Base-by-base conservation (phyloP, 2,113 vertebrate species). In the Eidolon helvum region DNA sequence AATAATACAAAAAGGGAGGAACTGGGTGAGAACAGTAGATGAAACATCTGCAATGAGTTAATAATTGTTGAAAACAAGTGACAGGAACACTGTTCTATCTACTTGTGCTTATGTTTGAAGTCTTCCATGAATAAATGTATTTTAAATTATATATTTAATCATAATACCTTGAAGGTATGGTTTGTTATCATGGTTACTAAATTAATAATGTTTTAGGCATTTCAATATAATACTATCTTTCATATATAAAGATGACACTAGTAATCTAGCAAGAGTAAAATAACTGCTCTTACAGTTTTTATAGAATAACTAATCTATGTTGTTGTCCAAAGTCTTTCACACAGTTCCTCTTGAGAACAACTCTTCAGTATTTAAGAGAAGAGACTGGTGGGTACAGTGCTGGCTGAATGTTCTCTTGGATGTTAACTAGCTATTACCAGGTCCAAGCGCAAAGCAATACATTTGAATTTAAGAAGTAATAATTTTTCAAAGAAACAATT, bases 121-220 rank as follows among this genome's bases (percentile, higher is more conserved):
- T 94, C 87, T 79, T 88, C 69, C n/a, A 83, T 59, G 28, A 77
- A 77, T 15, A 61, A 61, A 74, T 53, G n/a, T 21, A 80, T 92
- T 94, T 89, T 66, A 59, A 96, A 55, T 86, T 63, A 94, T 55
- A 66, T 57, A 72, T 66, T 94, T 91, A 87, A 72, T 65, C 68
- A 86, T 24, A 87, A 18, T n/a, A 91, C 75, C 40, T 96, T 80
- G 12, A 57, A 61, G n/a, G 6, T 68, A 82, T 30, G 33, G 38
- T 84, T 74, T 84, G 88, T 53, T 82, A 82, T 8, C 43, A 75
- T 33, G 24, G 75, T 43, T 63, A 87, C 30, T 50, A 91, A 92
- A 61, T 82, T 43, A 95, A 57, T 57, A 68, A 83, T 22, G 11
- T 40, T 86, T 85, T 40, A 95, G 28, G 24, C 30, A 21, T 80